Conservation (phyloP, 2,113 vertebrate species). For the Gavialis gangeticus region DNA sequence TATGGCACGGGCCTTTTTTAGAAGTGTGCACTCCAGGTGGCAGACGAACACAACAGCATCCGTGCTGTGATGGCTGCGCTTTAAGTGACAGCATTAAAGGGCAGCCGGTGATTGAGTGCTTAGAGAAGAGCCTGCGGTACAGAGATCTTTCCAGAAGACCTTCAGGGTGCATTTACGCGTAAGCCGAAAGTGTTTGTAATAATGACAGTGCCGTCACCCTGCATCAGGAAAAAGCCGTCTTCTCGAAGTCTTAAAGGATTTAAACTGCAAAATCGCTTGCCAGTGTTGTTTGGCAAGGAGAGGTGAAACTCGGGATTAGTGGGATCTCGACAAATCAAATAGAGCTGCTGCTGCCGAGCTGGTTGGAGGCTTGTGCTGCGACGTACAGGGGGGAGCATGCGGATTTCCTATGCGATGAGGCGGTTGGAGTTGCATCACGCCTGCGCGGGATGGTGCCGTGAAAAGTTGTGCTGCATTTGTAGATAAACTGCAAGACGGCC, state of each 20-base stretch:
- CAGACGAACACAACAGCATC: too few species aligned
- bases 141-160: neutral
- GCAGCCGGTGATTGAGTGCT: neutral
- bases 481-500: constrained; percentile 74
- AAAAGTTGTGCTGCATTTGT: constrained; percentile 74
- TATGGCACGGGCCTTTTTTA: neutral
- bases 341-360: neutral
- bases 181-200: neutral
- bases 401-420: constrained; percentile 52
- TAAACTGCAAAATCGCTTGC: neutral
- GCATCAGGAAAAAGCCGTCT: neutral
- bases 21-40: neutral
- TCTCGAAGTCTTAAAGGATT: neutral
- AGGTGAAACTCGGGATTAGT: constrained; percentile 15
- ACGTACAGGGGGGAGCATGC: neutral
- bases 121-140: neutral
- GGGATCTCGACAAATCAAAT: constrained; percentile 1
- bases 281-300: neutral
- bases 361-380: neutral
- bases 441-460: constrained; percentile 66
- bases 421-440: constrained; percentile 11
- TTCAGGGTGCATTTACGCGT: neutral
- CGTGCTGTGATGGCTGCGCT: neutral
- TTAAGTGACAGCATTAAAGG: neutral
- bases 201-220: neutral